A percentile compares a stretch with the other conserved stretches of the same genome.
Evolutionary conservation across 1,140 invertebrate species (phyloP).

Genomic region (Aphidius gifuensis): DNA sequence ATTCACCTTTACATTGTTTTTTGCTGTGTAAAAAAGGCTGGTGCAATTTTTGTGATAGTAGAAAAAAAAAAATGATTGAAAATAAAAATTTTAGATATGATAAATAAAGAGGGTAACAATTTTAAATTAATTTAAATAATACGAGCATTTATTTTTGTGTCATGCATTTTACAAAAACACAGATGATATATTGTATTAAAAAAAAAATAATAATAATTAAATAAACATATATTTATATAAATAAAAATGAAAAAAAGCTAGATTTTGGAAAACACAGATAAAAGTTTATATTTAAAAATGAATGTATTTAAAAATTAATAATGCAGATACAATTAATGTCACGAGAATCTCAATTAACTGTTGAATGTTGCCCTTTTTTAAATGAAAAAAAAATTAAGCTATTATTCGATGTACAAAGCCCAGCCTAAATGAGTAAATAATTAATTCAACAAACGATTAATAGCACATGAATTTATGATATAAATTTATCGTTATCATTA

Average conservation of each 20-base stretch:
- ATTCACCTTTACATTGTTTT: constrained; percentile 26
- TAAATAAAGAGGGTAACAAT: constrained; percentile 10
- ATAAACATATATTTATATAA: constrained; percentile 27
- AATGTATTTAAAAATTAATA: no score
- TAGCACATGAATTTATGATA: no score
- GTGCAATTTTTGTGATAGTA: constrained; percentile 57
- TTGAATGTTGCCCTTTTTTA: constrained; percentile 33
- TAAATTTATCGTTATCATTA: no score
- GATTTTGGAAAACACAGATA: no score
- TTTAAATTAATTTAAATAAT: constrained; percentile 33
- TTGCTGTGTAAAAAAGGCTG: constrained; percentile 50
- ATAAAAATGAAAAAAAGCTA: constrained; percentile 29
- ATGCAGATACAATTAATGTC: constrained; percentile 13
- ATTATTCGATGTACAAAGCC: no score
- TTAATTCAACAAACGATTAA: constrained; percentile 3
- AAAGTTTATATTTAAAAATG: no score
- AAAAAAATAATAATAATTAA: constrained; percentile 20
- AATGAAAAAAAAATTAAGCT: no score
- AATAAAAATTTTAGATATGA: constrained; percentile 11
- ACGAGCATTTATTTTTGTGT: constrained; percentile 56
- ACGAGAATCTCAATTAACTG: constrained; percentile 41
- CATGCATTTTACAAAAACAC: constrained; percentile 49
- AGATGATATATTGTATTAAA: constrained; percentile 30
- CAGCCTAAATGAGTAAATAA: constrained; percentile 39
- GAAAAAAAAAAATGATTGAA: no score